These are phyloP conservation scores for Nothura maculosa DNA, from an alignment of 2,797 vertebrate species.

Conservation along the genomic window DNA sequence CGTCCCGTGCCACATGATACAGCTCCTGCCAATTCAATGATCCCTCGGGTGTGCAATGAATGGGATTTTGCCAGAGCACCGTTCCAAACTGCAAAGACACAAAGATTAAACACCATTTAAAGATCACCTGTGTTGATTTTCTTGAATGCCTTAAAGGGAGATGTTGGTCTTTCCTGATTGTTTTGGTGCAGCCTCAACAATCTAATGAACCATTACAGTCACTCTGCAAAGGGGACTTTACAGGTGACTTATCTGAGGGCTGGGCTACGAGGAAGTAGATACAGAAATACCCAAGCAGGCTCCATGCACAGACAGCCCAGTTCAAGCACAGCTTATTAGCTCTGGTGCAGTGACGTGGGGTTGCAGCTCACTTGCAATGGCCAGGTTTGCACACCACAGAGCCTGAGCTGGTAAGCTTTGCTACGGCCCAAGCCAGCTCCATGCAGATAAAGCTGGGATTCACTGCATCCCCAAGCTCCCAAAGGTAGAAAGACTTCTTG, in stretches of 20 bases:
- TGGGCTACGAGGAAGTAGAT: not conserved
- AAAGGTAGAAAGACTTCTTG: not conserved
- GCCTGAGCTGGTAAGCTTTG: not conserved
- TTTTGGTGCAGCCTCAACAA: not conserved
- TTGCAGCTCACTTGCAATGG: not conserved
- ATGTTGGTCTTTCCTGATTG: not conserved
- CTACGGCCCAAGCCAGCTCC: not conserved
- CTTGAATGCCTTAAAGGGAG: not conserved
- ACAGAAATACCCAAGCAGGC: not conserved
- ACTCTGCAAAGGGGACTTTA: not conserved
- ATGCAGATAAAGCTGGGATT: not conserved
- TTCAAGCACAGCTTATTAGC: not conserved
- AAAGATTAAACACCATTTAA: not conserved
- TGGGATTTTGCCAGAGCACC: conserved; percentile 55
- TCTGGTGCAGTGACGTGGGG: not conserved
- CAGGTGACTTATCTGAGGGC: not conserved
- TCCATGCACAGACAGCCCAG: not conserved
- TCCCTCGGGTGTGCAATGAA: conserved; percentile 79
- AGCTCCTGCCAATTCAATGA: conserved; percentile 88
- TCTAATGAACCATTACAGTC: not conserved
- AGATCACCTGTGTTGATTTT: not conserved
- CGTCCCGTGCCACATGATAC: conserved; percentile 89
- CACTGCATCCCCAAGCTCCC: not conserved
- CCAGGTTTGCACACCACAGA: rapidly evolving
- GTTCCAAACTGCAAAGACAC: conserved; percentile 65